phyloP scores from a whole-genome alignment of 2,797 vertebrate genomes.

The Microctenopoma lineatum region DNA sequence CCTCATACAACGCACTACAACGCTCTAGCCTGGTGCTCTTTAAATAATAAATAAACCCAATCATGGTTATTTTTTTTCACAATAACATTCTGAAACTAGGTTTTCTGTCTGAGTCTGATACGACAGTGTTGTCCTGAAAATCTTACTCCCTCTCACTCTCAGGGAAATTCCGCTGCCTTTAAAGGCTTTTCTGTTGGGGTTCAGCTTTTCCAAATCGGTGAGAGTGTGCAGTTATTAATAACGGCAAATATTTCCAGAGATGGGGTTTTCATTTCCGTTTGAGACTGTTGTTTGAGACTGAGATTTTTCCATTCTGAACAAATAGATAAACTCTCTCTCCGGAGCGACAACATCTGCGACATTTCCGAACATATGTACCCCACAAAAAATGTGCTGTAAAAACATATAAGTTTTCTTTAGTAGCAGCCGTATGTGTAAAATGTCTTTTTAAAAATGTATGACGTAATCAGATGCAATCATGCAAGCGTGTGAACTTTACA shows the following conservation, averaged over 20 bases:
- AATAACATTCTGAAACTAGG: background rate
- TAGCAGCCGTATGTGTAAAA: background rate
- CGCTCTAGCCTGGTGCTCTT: background rate
- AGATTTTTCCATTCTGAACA: conserved; percentile 43
- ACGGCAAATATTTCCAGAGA: conserved; percentile 62
- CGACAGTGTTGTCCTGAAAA: conserved; percentile 37
- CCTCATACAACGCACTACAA: background rate
- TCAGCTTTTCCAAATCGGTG: conserved; percentile 53
- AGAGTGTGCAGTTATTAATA: conserved; percentile 49
- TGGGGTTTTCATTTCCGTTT: conserved; percentile 57
- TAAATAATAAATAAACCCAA: too few relatives aligned
- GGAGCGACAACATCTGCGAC: background rate
- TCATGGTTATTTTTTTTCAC: background rate
- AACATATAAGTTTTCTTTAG: conserved; percentile 1
- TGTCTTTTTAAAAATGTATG: background rate
- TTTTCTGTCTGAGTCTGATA: background rate
- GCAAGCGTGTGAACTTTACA: too few relatives aligned
- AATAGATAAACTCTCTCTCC: conserved; percentile 13
- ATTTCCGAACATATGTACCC: background rate
- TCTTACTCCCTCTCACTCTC: conserved; percentile 4
- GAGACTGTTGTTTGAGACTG: background rate
- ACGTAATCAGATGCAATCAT: background rate
- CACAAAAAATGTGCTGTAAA: background rate
- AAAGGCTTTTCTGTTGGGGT: conserved; percentile 38
- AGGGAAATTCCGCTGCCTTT: conserved; percentile 59